Evolutionary conservation across 2,797 vertebrate species (phyloP).

Genomic region (Mareca strepera): DNA sequence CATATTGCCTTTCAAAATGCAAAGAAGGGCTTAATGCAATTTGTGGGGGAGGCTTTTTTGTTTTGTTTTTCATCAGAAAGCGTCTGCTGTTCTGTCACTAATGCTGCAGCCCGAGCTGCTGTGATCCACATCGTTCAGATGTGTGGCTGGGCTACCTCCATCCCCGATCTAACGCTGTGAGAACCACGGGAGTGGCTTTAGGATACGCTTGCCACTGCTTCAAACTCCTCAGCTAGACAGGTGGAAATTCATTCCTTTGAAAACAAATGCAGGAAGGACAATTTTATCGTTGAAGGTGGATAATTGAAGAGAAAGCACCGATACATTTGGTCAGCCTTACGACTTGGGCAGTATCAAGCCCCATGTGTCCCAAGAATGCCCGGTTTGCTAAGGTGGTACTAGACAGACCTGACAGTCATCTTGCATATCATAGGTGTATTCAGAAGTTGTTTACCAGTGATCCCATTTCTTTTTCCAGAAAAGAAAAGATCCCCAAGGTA

Average conservation of each 20-base stretch:
- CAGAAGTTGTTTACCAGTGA: not conserved
- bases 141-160: not conserved
- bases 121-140: not conserved
- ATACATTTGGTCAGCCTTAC: not conserved
- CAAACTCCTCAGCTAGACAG: not conserved
- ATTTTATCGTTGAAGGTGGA: not conserved
- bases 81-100: not conserved
- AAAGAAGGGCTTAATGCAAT: constrained; percentile 29
- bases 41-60: not conserved
- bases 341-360: not conserved
- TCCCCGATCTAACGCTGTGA: fast-evolving
- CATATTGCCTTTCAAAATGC: constrained; percentile 49
- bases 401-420: not conserved
- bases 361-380: fast-evolving
- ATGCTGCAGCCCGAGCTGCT: not conserved
- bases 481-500: not conserved
- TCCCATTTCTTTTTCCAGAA: not conserved
- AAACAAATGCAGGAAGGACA: not conserved
- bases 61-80: constrained; percentile 13
- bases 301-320: not conserved
- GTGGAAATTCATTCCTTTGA: not conserved
- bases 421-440: not conserved
- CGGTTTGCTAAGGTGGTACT: not conserved
- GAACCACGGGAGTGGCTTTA: not conserved
- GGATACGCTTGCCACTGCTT: not conserved